These are phyloP conservation scores for Xiphophorus couchianus DNA, from an alignment of 2,113 vertebrate species.

Conservation along the genomic window DNA sequence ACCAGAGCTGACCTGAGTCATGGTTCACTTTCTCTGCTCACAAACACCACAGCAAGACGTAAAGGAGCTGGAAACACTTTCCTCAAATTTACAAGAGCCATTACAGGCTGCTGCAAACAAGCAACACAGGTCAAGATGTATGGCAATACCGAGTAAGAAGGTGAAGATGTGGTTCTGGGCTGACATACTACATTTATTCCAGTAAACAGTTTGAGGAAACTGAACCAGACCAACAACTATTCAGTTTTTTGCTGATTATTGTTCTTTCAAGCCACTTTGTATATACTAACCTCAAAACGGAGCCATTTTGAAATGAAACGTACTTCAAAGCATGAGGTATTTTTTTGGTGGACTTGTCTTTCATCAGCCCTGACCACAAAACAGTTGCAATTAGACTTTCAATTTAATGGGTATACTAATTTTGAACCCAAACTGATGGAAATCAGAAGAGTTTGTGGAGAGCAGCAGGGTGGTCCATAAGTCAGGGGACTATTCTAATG, in stretches of 20 bases:
- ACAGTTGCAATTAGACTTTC: not conserved
- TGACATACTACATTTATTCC: not conserved
- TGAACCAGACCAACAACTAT: not conserved
- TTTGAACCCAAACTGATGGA: not conserved
- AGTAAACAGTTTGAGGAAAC: not conserved
- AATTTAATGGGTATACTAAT: not conserved
- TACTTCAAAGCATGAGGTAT: not conserved
- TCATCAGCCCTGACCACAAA: constrained; percentile 1
- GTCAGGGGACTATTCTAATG: constrained; percentile 15
- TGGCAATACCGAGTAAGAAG: not conserved
- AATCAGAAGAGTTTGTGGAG: not conserved
- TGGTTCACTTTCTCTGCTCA: constrained; percentile 66
- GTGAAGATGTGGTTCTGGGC: not conserved
- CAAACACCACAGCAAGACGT: constrained; percentile 26
- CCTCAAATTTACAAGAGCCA: constrained; percentile 34
- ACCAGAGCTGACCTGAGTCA: constrained; percentile 60
- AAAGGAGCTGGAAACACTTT: constrained; percentile 56
- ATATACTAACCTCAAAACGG: not conserved
- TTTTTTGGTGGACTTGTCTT: not conserved
- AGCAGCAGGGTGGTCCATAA: constrained; percentile 9
- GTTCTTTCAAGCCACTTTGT: not conserved
- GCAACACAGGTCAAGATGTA: not conserved
- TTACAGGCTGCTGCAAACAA: constrained; percentile 12
- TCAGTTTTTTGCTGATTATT: not conserved
- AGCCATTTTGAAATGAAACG: not conserved